Base-by-base conservation (phyloP, 2,888 invertebrate genomes). In the Leptopilina drosophilae region DNA sequence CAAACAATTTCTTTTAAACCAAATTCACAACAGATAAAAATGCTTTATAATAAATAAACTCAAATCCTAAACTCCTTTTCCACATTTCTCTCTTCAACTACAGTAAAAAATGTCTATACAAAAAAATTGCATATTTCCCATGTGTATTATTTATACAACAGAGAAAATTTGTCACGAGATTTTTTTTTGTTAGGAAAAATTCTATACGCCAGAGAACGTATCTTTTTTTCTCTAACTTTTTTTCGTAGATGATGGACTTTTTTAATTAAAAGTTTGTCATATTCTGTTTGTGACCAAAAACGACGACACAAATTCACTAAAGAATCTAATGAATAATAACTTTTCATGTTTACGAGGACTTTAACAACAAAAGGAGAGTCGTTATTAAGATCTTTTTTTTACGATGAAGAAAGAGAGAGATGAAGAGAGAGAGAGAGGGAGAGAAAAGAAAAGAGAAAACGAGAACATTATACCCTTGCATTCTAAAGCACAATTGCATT, bases 401-500 rank as follows among this genome's bases (percentile, higher is more conserved):
- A 49, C 49, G 49, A 49, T 11, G 49, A 49, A 49, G 49, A 49
- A 12, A 11, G 49, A 49, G 11, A 49, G 49, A 8, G 9, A 49
- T n/a, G n/a, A n/a, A n/a, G n/a, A n/a, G n/a, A n/a, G 49, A 49
- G 11, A 49, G 11, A 12, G 11, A 12, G 12, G 4, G 12, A 0
- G 11, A 12, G 12, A 5, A 7, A 5, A 8, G 8, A n/a, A 4
- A 0, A 6, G 7, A 8, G 33, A 56, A 73, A 56, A 69, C 49
- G 11, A 33, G 40, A 26, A n/a, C 9, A 49, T 49, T 49, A 49
- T n/a, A 59, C 20, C 69, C 9, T 33, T 33, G 53, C n/a, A 33
- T 26, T 49, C 53, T 73, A 73, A 56, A 73, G 56, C 40, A n/a
- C 56, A 33, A 73, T 73, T 73, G 73, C 73, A 73, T 73, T 59